Conservation (phyloP, 2,797 vertebrate species). For the Hoplostethus atlanticus region DNA sequence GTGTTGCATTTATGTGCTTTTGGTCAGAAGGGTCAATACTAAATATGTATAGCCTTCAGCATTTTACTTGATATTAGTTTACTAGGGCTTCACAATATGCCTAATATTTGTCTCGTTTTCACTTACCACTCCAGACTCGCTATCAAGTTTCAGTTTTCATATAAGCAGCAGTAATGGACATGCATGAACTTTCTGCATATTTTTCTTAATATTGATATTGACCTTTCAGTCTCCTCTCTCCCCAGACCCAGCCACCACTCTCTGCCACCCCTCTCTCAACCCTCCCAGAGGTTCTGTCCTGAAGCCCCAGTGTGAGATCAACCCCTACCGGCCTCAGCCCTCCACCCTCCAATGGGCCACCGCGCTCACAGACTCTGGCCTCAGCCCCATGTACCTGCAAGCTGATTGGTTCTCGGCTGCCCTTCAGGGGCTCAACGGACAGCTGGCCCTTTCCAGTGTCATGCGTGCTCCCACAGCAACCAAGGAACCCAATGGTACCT, state of each 20-base stretch:
- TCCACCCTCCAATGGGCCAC: constrained; percentile 82
- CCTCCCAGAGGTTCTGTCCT: constrained; percentile 67
- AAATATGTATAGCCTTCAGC: too few relatives aligned
- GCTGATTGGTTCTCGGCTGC: constrained; percentile 85
- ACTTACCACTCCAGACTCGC: too few relatives aligned
- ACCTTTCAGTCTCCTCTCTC: neutral
- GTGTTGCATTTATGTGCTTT: too few relatives aligned
- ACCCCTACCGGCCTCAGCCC: constrained; percentile 82
- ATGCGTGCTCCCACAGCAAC: constrained; percentile 57
- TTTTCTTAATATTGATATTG: neutral
- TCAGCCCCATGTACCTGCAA: constrained; percentile 85
- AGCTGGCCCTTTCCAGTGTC: constrained; percentile 78
- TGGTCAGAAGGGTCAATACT: too few relatives aligned
- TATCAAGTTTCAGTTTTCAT: too few relatives aligned
- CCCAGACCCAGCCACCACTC: constrained; percentile 75
- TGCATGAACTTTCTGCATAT: too few relatives aligned
- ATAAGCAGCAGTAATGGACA: too few relatives aligned
- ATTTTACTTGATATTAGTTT: too few relatives aligned
- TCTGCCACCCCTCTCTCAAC: constrained; percentile 75
- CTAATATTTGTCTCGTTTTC: too few relatives aligned
- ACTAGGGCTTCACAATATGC: too few relatives aligned
- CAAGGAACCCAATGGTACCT: constrained; percentile 72
- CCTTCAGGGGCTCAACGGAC: constrained; percentile 63
- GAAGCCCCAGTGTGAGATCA: constrained; percentile 88
- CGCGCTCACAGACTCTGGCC: constrained; percentile 74